Base-by-base conservation (phyloP, 2,797 vertebrate genomes). In the Enteromius radiatus region DNA sequence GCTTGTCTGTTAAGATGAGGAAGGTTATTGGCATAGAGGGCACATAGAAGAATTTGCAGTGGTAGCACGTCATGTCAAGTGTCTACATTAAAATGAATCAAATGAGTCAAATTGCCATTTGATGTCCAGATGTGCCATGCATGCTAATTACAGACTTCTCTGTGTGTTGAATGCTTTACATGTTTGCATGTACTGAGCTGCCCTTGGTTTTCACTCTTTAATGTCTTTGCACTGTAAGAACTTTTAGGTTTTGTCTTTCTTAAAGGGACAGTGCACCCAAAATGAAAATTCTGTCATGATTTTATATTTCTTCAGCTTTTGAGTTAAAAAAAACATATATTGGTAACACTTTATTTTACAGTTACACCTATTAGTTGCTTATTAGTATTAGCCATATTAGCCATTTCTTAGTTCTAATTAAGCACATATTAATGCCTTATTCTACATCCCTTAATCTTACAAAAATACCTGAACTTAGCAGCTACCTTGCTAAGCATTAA, bases 81-180 rank as follows among this genome's bases (percentile, higher is more conserved):
- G 80, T 77, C 76, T 84, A 54, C 63, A 69, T 59, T 81, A 78
- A 83, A 86, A 86, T 65, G 54, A 86, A 85, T 88, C 83, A 88
- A 86, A 85, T 83, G 85, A 78, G 81, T 88, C 74, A 86, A 84
- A 86, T 85, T 82, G 84, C 21, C 76, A 85, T 84, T 86, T 86
- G 70, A 80, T 87, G 79, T 87, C 85, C 78, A 86, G 78, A 64
- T 84, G 83, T 67, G 76, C 61, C 54, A 33, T 86, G 78, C 78
- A 86, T 85, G 64, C 64, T 65, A 86, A 84, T 71, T 43, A 23
- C 45, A 59, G n/a, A 56, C 64, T 52, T 49, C 59, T 38, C 28
- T 81, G 21, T 76, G 45, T 54, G 45, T 59, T 52, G 59, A 21
- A 21, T 17, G 33, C 17, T 63, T 45, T 59, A 41, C 12, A 63